Base-by-base conservation (phyloP, 2,797 vertebrate species). In the Petrocephalus schoutedeni region DNA sequence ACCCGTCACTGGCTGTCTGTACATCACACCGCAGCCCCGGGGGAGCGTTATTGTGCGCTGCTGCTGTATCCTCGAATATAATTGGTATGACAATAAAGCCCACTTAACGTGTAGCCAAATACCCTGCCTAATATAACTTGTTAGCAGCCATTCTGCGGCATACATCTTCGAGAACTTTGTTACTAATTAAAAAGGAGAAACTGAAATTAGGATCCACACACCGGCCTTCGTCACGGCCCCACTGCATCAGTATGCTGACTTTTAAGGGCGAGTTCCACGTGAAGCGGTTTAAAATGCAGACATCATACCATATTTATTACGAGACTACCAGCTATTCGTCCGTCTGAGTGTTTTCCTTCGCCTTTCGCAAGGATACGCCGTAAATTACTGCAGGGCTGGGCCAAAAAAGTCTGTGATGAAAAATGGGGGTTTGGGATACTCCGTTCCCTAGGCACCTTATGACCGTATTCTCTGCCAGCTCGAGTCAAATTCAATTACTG, bases 401-500 rank as follows among this genome's bases (percentile, higher is more conserved):
- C 54, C 32, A 58, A 19, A 59, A 58, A 59, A 41, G 23, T 61
- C 59, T 19, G 10, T 58, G 36, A 86, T 59, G 32, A 57, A 86
- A 10, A 49, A 86, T 86, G 28, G 9, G 14, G 54, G 57, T 41
- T 57, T 86, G 85, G 57, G 32, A 86, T 21, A 36, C 36, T 59
- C 59, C 3, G 12, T 41, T 59, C 54, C 36, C 54, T 86, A 36
- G 21, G 54, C 41, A 14, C 32, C 21, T 41, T 41, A 59, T 86
- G 54, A 86, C 85, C 54, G 19, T 49, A 59, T 54, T 19, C 57
- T 41, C 23, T 86, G 85, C 85, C 57, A 41, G 16, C n/a, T 23
- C 32, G 32, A 58, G 54, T 59, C 41, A 32, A 86, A 86, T 86
- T 86, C 85, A 86, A 86, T 86, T 58, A 86, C 32, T 41, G 32